These are phyloP conservation scores for Muschampia plurimacula DNA, from an alignment of 2,888 invertebrate genomes.

Conservation along the genomic window DNA sequence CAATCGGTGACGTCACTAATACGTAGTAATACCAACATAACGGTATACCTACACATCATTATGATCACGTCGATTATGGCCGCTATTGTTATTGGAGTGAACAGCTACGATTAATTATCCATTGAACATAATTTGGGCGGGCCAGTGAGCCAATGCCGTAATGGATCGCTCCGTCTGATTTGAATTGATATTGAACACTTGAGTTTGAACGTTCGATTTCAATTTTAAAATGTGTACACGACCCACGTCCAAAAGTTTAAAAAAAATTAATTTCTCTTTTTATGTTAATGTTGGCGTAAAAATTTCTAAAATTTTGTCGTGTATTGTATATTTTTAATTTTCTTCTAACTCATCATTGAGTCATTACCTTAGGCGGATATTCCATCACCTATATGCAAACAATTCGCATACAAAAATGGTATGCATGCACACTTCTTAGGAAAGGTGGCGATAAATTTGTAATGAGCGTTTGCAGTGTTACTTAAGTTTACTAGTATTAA, in stretches of 20 bases:
- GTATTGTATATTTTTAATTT: neutral
- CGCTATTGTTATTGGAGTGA: slow-evolving; percentile 77
- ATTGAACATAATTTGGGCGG: slow-evolving; percentile 85
- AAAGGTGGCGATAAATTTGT: no score
- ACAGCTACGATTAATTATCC: slow-evolving; percentile 81
- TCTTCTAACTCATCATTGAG: no score
- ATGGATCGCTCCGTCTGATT: slow-evolving; percentile 63
- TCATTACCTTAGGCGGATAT: accelerated
- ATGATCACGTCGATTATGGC: slow-evolving; percentile 60
- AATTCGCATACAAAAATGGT: no score
- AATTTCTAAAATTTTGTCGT: neutral
- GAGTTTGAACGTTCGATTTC: slow-evolving; percentile 24
- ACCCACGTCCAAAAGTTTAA: neutral
- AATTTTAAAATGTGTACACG: slow-evolving; percentile 3
- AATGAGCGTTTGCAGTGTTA: no score
- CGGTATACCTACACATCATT: slow-evolving; percentile 52
- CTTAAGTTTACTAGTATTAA: no score
- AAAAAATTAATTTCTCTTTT: neutral
- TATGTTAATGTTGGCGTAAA: neutral
- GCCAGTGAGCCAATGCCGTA: slow-evolving; percentile 62
- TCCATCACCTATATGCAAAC: no score
- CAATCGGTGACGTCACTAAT: neutral
- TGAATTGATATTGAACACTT: slow-evolving; percentile 61
- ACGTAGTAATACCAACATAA: slow-evolving; percentile 24
- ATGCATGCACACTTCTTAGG: no score